Percentiles rank a stretch among this genome's conserved stretches.
Conservation (phyloP, 2,113 vertebrate genomes). For the Saguinus midas region DNA sequence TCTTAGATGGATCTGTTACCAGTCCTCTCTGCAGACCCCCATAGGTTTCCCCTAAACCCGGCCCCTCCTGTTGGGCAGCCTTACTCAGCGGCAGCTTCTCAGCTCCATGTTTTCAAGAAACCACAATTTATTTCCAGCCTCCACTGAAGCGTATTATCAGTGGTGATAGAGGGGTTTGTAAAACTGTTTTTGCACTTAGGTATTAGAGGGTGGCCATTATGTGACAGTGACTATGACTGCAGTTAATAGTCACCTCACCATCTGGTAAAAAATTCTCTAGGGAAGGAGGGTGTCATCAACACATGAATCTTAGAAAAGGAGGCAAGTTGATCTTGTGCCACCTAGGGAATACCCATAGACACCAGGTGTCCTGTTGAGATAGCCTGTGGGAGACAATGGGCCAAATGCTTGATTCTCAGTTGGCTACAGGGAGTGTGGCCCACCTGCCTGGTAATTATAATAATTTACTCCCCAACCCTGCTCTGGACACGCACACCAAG, state of each 20-base stretch:
- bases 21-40: background rate
- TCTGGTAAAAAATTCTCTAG: conserved; percentile 26
- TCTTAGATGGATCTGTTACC: background rate
- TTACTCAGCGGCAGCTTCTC: background rate
- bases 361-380: background rate
- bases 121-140: background rate
- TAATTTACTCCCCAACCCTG: background rate
- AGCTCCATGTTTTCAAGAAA: background rate
- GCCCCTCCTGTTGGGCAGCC: background rate
- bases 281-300: background rate
- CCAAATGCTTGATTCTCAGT: background rate
- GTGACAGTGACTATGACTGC: background rate
- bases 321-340: background rate
- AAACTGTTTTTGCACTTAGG: background rate
- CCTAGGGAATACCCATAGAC: background rate
- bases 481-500: background rate
- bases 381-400: background rate
- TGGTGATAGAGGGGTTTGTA: background rate
- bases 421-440: background rate
- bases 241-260: background rate
- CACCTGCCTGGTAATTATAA: background rate
- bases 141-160: background rate
- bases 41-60: background rate
- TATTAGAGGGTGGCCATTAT: background rate
- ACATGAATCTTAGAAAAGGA: conserved; percentile 2